Conservation (phyloP, 2,113 vertebrate species). For the Fregetta grallaria region DNA sequence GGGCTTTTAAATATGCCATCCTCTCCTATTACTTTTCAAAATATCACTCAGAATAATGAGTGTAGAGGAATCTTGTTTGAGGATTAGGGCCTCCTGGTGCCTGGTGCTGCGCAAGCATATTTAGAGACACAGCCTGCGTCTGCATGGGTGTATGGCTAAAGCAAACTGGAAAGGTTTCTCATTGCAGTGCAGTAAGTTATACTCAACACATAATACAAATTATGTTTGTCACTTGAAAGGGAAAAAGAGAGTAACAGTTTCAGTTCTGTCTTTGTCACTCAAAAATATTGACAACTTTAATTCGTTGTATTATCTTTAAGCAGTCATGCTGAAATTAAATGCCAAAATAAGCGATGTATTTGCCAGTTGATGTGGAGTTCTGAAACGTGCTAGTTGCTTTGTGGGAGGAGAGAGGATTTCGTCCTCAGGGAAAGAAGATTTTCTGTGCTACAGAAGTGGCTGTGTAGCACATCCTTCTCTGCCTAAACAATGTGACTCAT, state of each 20-base stretch:
- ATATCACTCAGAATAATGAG: background rate
- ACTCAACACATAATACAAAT: background rate
- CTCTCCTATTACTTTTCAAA: constrained; percentile 2
- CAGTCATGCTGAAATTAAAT: constrained; percentile 51
- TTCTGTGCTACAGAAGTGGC: constrained; percentile 38
- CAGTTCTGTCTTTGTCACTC: constrained; percentile 39
- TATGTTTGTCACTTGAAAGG: constrained; percentile 28
- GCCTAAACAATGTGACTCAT: constrained; percentile 64
- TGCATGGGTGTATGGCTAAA: background rate
- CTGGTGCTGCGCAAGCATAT: background rate
- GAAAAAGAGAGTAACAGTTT: constrained; percentile 36
- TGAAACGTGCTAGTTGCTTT: constrained; percentile 31
- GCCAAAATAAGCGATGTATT: constrained; percentile 50
- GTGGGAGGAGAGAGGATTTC: constrained; percentile 46
- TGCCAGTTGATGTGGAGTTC: constrained; percentile 25
- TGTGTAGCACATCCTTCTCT: constrained; percentile 48
- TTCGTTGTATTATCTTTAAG: constrained; percentile 47
- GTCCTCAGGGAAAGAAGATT: constrained; percentile 44
- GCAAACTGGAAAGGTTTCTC: background rate
- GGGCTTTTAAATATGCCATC: background rate
- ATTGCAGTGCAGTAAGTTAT: background rate
- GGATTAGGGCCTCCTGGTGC: background rate
- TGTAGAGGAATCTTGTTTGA: background rate
- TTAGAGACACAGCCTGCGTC: background rate
- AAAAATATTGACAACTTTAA: constrained; percentile 51